Conservation (phyloP, 1,140 invertebrate genomes). For the Leguminivora glycinivorella region DNA sequence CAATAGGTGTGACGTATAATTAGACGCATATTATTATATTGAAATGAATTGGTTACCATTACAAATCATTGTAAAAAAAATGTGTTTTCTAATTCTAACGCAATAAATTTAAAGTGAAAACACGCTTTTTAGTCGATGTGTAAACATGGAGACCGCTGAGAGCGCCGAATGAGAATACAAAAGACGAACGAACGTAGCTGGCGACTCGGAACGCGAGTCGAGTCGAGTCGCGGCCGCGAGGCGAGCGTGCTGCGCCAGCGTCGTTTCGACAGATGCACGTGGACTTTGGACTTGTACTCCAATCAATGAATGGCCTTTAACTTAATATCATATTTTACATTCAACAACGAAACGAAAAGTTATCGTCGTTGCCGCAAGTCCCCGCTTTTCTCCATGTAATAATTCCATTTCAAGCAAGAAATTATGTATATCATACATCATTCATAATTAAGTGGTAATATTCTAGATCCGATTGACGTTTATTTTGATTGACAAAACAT, state of each 20-base stretch:
- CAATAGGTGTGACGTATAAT: neutral
- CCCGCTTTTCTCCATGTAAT: no score
- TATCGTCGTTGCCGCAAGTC: no score
- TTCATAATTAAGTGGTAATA: neutral
- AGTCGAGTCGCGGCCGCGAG: constrained; percentile 6
- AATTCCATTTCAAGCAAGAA: no score
- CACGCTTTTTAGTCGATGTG: neutral
- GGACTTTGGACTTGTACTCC: constrained; percentile 10
- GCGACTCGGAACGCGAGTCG: constrained; percentile 15
- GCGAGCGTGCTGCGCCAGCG: constrained; percentile 6
- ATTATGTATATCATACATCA: no score
- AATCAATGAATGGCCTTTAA: neutral
- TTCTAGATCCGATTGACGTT: neutral
- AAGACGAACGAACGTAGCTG: neutral
- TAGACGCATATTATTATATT: neutral
- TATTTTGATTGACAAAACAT: neutral
- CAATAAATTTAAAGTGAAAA: constrained; percentile 1
- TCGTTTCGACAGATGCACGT: constrained; percentile 23
- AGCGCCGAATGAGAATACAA: constrained; percentile 9
- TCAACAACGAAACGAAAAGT: no score
- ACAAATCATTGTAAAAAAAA: neutral
- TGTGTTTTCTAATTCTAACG: no score
- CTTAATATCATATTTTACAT: no score
- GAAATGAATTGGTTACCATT: neutral
- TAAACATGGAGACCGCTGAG: neutral